A percentile compares a stretch with the other conserved stretches of the same genome.
Conservation (phyloP, 1,140 invertebrate species). For the Chrysopa pallens region DNA sequence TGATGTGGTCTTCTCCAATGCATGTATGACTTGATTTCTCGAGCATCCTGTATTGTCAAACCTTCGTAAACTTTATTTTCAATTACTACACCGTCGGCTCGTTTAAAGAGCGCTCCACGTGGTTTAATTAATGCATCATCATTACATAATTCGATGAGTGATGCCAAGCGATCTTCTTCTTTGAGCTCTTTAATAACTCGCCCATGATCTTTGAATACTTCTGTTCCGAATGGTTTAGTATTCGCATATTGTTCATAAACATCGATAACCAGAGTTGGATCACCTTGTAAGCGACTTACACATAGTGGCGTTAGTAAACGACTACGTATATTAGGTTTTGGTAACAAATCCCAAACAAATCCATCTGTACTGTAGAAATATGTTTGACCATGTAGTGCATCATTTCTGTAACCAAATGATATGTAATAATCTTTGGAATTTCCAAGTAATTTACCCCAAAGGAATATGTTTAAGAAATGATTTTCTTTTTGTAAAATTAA, state of each 20-base stretch:
- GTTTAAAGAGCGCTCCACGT: constrained; percentile 48
- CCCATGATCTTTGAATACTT: constrained; percentile 8
- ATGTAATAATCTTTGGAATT: constrained; percentile 50
- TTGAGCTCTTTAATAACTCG: constrained; percentile 30
- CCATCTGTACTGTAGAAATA: constrained; percentile 55
- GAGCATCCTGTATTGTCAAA: constrained; percentile 33
- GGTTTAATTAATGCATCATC: constrained; percentile 49
- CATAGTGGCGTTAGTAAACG: constrained; percentile 35
- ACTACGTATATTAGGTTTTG: constrained; percentile 34
- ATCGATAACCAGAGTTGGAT: constrained; percentile 29
- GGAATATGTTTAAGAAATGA: constrained; percentile 50
- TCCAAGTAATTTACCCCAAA: constrained; percentile 56
- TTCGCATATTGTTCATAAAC: constrained; percentile 19
- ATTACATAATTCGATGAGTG: constrained; percentile 44
- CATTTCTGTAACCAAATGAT: constrained; percentile 46
- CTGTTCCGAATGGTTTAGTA: neutral
- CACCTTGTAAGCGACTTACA: constrained; percentile 30
- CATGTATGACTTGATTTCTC: constrained; percentile 42
- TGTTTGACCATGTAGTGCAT: constrained; percentile 38
- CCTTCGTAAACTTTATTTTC: constrained; percentile 50
- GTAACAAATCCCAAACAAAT: constrained; percentile 46
- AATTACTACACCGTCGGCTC: constrained; percentile 38
- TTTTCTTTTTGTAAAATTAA: constrained; percentile 53
- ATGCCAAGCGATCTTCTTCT: constrained; percentile 55
- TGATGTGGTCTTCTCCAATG: constrained; percentile 43